These are phyloP conservation scores for Erebia aethiops DNA, from an alignment of 2,888 invertebrate species.

Conservation along the genomic window DNA sequence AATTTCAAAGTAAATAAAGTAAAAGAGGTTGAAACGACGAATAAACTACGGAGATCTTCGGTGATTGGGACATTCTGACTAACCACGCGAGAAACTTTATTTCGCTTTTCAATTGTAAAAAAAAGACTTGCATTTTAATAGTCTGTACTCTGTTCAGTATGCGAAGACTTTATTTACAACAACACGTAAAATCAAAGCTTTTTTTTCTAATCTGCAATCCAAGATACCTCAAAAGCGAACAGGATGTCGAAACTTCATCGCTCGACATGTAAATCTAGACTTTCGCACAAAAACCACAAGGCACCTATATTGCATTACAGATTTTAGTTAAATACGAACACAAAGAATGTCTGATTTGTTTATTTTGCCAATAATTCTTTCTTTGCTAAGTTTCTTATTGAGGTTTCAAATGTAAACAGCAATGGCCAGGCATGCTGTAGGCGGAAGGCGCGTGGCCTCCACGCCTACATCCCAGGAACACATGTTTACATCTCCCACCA, in stretches of 20 bases:
- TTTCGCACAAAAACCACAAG: background rate
- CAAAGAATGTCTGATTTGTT: slow-evolving; percentile 17
- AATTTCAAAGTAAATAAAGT: background rate
- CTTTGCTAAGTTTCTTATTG: slow-evolving; percentile 53
- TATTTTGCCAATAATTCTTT: slow-evolving; percentile 56
- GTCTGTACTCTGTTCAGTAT: too few relatives aligned
- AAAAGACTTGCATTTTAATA: too few relatives aligned
- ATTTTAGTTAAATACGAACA: background rate
- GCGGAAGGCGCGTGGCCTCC: slow-evolving; percentile 66
- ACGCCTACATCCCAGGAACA: slow-evolving; percentile 70
- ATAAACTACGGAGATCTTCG: too few relatives aligned
- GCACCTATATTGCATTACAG: background rate
- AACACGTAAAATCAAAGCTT: too few relatives aligned
- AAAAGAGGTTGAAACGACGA: too few relatives aligned
- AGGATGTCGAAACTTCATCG: slow-evolving; percentile 6
- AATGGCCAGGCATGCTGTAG: slow-evolving; percentile 36
- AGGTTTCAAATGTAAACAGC: slow-evolving; percentile 48
- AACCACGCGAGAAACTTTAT: too few relatives aligned
- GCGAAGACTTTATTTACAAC: too few relatives aligned
- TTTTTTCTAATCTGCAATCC: too few relatives aligned
- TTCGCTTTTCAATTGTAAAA: too few relatives aligned
- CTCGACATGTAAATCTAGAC: background rate
- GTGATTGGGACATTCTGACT: too few relatives aligned
- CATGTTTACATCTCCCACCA: slow-evolving; percentile 69
- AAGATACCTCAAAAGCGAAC: background rate